phyloP scores from a whole-genome alignment of 1,140 invertebrate species.

The Atta texana region DNA sequence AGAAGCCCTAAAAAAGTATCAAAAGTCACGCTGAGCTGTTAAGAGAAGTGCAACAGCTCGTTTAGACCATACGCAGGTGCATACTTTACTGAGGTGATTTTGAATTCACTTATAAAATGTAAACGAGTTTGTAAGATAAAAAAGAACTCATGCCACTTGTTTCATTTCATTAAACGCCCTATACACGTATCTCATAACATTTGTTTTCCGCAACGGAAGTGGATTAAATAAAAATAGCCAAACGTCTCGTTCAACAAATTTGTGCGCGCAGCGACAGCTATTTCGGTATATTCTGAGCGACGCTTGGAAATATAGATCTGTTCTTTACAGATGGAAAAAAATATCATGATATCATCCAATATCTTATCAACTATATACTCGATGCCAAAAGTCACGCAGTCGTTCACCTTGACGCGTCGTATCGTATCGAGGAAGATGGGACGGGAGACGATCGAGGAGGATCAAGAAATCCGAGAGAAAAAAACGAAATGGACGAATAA shows the following conservation, averaged over 20 bases:
- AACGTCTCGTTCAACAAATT: not conserved
- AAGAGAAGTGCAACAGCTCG: constrained; percentile 26
- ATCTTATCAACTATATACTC: constrained; percentile 53
- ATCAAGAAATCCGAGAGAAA: constrained; percentile 32
- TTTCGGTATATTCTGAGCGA: constrained; percentile 15
- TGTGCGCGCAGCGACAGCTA: not conserved
- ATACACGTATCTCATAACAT: not conserved
- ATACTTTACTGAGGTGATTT: not conserved
- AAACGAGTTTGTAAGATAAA: not conserved
- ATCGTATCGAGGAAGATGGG: not conserved
- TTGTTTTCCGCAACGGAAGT: not conserved
- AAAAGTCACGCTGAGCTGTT: constrained; percentile 37
- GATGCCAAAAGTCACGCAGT: constrained; percentile 52
- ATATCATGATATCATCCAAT: not conserved
- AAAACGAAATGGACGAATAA: constrained; percentile 1
- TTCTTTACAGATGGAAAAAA: not conserved
- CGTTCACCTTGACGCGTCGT: constrained; percentile 12
- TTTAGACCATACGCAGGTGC: not conserved
- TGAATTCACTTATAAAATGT: constrained; percentile 29
- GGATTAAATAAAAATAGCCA: constrained; percentile 54
- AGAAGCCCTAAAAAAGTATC: constrained; percentile 38
- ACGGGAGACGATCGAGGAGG: not conserved
- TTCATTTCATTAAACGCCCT: too few species aligned
- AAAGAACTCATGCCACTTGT: not conserved
- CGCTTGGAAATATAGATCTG: not conserved